Base-by-base conservation (phyloP, 2,797 vertebrate genomes). In the Rhabdophis nuchalis region DNA sequence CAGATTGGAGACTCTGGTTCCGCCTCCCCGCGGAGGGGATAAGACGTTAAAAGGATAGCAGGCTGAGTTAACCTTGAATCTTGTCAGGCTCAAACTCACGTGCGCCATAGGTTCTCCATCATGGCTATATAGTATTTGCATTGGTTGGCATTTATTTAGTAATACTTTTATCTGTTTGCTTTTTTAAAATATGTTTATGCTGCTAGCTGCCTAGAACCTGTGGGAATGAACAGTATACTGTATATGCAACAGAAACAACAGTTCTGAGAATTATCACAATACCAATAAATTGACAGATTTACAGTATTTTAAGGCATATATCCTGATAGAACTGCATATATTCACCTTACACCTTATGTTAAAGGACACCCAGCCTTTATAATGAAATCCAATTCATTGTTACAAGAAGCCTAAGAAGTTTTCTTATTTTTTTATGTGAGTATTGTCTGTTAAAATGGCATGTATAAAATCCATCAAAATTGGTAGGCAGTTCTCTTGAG, bases 401-500 rank as follows among this genome's bases (percentile, higher is more conserved):
- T 95, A 90, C 53, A 94, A 89, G 56, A 60, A 90, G 1, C 89
- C 72, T 90, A 90, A 94, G 91, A 64, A 93, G 8, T 95, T 9
- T 25, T 60, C 41, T 64, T 27, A 12, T 87, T 54, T 88, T 18
- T 58, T 36, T 14, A 96, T 96, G 94, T 18, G 95, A 96, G 90
- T 50, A 93, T 91, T 92, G 50, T 41, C 90, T 90, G 53, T 46
- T 85, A 85, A 96, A 95, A 93, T n/a, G 85, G 93, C 92, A 93
- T 82, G 86, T 88, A n/a, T 82, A 85, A 90, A 90, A 93, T 82
- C 89, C 60, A 36, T 87, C 85, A 82, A 93, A 93, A 93, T 41
- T 72, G 56, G 93, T 41, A 97, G 97, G 97, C 29, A 1, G 32
- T 86, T 97, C 90, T 93, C 94, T 58, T 95, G 95, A 97, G 95